These are phyloP conservation scores for Salvator merianae DNA, from an alignment of 2,113 vertebrate genomes.

Conservation along the genomic window DNA sequence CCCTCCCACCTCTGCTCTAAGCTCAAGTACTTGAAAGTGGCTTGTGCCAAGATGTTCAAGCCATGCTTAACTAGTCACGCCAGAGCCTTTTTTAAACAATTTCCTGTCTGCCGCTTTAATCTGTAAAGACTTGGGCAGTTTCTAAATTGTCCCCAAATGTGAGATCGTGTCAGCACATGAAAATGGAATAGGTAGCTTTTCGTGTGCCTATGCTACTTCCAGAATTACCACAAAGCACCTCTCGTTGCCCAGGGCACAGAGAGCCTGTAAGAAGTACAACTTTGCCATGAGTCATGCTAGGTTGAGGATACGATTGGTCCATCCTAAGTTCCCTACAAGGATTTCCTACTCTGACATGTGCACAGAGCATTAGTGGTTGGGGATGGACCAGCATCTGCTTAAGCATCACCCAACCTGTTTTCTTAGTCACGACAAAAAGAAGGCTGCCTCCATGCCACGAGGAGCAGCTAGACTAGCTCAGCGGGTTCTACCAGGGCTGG, in stretches of 20 bases:
- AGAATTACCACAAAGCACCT: background rate
- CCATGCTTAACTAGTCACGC: background rate
- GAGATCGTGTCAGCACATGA: background rate
- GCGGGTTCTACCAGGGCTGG: conserved; percentile 4
- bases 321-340: background rate
- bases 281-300: background rate
- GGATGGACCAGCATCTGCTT: background rate
- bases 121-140: background rate
- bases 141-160: background rate
- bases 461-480: conserved; percentile 4
- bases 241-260: conserved; percentile 8
- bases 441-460: background rate
- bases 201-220: background rate
- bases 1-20: background rate
- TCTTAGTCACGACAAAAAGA: conserved; percentile 11
- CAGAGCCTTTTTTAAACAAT: background rate
- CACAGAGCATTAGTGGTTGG: background rate
- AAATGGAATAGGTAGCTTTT: background rate
- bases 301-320: too few species aligned
- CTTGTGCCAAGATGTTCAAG: too few species aligned
- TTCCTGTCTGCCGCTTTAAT: background rate
- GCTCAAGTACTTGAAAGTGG: background rate
- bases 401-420: conserved; percentile 14
- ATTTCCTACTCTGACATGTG: background rate
- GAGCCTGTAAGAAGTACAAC: background rate